Conservation (phyloP, 2,113 vertebrate genomes). For the Silurus meridionalis region DNA sequence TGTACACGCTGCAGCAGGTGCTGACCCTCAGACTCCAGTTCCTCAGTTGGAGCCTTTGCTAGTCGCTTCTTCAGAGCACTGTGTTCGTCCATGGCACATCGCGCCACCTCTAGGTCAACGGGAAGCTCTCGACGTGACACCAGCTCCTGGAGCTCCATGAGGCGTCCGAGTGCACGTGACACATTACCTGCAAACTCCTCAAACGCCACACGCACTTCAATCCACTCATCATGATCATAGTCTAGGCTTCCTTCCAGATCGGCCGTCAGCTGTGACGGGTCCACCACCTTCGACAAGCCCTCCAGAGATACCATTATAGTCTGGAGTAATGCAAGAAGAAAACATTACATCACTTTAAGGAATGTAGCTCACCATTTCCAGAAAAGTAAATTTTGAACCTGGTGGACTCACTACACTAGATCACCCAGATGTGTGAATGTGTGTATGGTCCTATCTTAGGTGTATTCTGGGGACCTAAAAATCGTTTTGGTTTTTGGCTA, state of each 20-base stretch:
- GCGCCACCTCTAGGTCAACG: slow-evolving; percentile 89
- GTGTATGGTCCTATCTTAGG: neutral
- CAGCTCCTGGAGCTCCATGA: slow-evolving; percentile 96
- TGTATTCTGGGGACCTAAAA: neutral
- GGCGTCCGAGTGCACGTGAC: slow-evolving; percentile 84
- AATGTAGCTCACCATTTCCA: no score
- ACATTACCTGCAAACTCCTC: slow-evolving; percentile 94
- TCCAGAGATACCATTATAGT: slow-evolving; percentile 98
- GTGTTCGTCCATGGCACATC: slow-evolving; percentile 93
- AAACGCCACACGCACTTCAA: slow-evolving; percentile 89
- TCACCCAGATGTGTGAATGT: neutral
- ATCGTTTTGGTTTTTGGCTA: neutral
- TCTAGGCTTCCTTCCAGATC: slow-evolving; percentile 97
- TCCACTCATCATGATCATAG: slow-evolving; percentile 98
- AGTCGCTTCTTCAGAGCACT: slow-evolving; percentile 92
- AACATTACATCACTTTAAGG: neutral
- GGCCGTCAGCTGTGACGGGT: slow-evolving; percentile 93
- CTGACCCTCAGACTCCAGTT: slow-evolving; percentile 92
- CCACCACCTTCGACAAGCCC: slow-evolving; percentile 97
- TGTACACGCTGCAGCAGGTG: slow-evolving; percentile 91
- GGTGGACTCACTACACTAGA: neutral
- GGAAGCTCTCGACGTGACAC: slow-evolving; percentile 92
- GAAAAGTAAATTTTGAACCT: neutral
- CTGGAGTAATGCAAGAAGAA: slow-evolving; percentile 65
- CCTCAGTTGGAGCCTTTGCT: slow-evolving; percentile 92